These are phyloP conservation scores for Malurus splendens DNA, from an alignment of 2,797 vertebrate genomes.

Conservation along the genomic window DNA sequence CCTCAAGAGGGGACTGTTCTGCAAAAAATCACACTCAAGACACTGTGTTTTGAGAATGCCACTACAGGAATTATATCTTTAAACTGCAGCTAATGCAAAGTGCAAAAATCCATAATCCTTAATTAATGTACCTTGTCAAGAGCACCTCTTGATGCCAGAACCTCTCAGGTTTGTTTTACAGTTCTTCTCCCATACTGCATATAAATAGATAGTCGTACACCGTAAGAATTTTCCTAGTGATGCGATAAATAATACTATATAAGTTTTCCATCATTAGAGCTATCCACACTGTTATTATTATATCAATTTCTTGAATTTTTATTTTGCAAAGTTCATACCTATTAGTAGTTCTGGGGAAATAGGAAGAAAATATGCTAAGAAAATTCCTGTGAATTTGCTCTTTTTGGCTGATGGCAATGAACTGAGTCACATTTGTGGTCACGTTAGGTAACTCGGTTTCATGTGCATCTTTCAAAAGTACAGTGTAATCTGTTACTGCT, in stretches of 20 bases:
- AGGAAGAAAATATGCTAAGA: not conserved
- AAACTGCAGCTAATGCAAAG: not conserved
- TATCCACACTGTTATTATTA: not conserved
- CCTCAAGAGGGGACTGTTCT: slow-evolving; percentile 7
- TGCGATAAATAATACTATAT: not conserved
- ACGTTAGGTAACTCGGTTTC: not conserved
- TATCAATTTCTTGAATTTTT: not conserved
- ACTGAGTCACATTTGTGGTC: not conserved
- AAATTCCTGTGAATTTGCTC: not conserved
- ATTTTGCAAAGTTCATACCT: not conserved
- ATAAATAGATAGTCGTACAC: not conserved
- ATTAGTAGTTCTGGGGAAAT: not conserved
- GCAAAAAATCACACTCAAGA: not conserved
- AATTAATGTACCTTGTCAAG: slow-evolving; percentile 18
- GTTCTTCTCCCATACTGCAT: not conserved
- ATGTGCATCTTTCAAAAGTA: not conserved
- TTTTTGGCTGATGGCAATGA: not conserved
- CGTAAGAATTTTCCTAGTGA: not conserved
- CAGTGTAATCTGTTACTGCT: not conserved
- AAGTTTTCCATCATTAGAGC: not conserved
- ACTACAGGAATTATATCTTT: not conserved
- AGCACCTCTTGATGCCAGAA: not conserved
- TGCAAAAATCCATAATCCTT: slow-evolving; percentile 22
- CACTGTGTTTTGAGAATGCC: not conserved
- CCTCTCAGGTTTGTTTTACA: not conserved